These are phyloP conservation scores for Corythornis vintsioides DNA, from an alignment of 2,113 vertebrate species.

Conservation along the genomic window DNA sequence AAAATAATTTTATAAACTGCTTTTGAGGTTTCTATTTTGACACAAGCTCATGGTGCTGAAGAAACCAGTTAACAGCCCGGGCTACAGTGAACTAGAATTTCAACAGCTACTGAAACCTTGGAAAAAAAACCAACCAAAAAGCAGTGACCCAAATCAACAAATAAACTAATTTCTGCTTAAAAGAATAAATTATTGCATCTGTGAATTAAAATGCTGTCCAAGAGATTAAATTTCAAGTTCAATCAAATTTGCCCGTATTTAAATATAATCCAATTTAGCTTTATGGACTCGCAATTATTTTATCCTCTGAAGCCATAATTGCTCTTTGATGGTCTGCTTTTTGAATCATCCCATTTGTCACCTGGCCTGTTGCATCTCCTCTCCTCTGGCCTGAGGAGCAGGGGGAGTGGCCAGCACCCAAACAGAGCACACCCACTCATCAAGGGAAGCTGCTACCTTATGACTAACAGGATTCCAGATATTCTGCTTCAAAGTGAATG, in stretches of 20 bases:
- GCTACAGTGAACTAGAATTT: not conserved
- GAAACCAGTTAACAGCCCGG: not conserved
- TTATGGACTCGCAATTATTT: conserved; percentile 5
- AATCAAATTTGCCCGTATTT: conserved; percentile 25
- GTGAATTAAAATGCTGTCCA: conserved; percentile 5
- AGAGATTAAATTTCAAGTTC: conserved; percentile 8
- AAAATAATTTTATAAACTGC: not conserved
- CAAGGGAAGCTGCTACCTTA: not conserved
- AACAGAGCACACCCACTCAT: not conserved
- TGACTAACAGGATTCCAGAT: not conserved
- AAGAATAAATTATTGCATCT: not conserved
- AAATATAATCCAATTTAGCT: conserved; percentile 24
- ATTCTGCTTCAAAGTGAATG: not conserved
- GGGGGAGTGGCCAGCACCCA: not conserved
- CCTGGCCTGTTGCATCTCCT: not conserved
- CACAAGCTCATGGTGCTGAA: not conserved
- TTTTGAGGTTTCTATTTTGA: not conserved
- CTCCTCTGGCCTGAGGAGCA: not conserved
- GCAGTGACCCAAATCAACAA: not conserved
- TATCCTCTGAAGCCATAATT: not conserved
- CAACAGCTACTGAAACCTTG: not conserved
- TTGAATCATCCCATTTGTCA: not conserved
- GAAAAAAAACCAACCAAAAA: not conserved
- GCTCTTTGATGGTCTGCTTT: not conserved
- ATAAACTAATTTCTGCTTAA: conserved; percentile 23